A percentile compares a stretch with the other conserved stretches of the same genome.
Evolutionary conservation across 2,797 vertebrate species (phyloP).

Genomic region (Iguana delicatissima): DNA sequence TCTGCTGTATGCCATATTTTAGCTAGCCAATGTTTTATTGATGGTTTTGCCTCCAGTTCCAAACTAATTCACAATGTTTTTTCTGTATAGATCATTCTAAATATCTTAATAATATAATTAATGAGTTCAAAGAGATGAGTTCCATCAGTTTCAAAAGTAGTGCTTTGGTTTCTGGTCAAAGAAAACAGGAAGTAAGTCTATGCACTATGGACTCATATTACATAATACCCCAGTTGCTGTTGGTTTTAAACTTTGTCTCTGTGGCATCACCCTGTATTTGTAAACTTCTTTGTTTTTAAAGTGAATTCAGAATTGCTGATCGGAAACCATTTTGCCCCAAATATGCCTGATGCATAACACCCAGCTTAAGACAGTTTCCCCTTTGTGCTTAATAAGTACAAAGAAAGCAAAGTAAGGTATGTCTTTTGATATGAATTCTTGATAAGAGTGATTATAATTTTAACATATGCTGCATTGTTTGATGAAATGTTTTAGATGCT

Average conservation of each 20-base stretch:
- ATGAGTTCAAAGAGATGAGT: background rate
- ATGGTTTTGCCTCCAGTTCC: background rate
- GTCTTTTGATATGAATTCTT: slow-evolving; percentile 59
- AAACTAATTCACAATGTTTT: background rate
- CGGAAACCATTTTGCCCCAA: slow-evolving; percentile 7
- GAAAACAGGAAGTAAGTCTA: slow-evolving; percentile 50
- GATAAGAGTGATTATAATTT: slow-evolving; percentile 59
- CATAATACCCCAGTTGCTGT: slow-evolving; percentile 52
- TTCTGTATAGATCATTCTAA: background rate
- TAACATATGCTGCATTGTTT: slow-evolving; percentile 67
- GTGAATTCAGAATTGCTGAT: slow-evolving; percentile 45
- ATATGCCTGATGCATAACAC: slow-evolving; percentile 44
- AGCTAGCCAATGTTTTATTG: background rate
- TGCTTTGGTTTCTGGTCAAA: background rate
- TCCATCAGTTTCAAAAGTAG: background rate
- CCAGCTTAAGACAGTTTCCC: slow-evolving; percentile 41
- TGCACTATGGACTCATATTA: slow-evolving; percentile 38
- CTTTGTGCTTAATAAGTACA: slow-evolving; percentile 49
- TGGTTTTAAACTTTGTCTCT: slow-evolving; percentile 55
- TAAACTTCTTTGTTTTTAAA: slow-evolving; percentile 53
- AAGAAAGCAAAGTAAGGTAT: slow-evolving; percentile 40
- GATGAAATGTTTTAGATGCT: slow-evolving; percentile 64
- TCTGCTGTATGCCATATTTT: background rate
- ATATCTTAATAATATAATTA: background rate
- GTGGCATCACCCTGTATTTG: slow-evolving; percentile 49